These are phyloP conservation scores for Poecile atricapillus DNA, from an alignment of 2,113 vertebrate species.

Conservation along the genomic window DNA sequence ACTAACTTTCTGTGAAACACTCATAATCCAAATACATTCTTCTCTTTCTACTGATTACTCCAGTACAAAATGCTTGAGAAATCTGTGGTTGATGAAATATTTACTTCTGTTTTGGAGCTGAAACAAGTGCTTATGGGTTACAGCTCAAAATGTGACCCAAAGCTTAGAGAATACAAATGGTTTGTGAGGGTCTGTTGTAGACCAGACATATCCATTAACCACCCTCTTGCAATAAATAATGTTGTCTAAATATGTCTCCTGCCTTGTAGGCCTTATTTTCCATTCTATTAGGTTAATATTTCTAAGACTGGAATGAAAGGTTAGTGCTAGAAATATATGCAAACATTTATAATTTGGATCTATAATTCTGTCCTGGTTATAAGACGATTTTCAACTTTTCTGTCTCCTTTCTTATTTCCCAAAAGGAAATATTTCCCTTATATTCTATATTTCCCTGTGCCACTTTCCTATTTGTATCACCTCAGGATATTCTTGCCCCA, in stretches of 20 bases:
- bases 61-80: background rate
- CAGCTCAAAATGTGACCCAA: background rate
- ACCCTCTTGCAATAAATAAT: background rate
- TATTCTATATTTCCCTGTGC: background rate
- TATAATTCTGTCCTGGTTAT: background rate
- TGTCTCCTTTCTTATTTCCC: background rate
- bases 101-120: background rate
- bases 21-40: background rate
- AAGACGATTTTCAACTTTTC: background rate
- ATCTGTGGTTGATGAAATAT: background rate
- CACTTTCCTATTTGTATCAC: accelerated
- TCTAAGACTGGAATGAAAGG: background rate
- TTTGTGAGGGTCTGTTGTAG: background rate
- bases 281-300: background rate
- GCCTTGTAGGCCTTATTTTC: background rate
- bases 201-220: background rate
- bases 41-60: background rate
- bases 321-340: background rate
- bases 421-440: background rate
- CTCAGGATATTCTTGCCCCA: background rate
- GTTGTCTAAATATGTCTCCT: background rate
- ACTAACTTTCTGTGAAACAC: background rate
- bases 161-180: background rate
- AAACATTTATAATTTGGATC: background rate
- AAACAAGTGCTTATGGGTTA: accelerated